phyloP scores from a whole-genome alignment of 2,113 vertebrate genomes.

The Apteryx owenii region DNA sequence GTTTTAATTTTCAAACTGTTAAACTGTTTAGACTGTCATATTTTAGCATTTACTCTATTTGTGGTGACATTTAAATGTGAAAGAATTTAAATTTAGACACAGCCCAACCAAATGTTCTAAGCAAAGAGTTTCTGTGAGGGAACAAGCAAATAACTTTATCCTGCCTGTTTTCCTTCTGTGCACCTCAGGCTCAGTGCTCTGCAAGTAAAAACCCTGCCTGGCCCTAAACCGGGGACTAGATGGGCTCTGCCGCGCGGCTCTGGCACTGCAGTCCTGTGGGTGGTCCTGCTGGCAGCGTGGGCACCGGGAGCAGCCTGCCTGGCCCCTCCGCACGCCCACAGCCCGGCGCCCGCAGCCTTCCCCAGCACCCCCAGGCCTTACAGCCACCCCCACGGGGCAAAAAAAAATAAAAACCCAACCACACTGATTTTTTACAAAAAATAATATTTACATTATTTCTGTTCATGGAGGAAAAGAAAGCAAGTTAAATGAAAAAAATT shows the following conservation, averaged over 20 bases:
- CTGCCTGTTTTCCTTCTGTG: neutral
- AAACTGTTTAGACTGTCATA: neutral
- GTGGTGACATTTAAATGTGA: slow-evolving; percentile 44
- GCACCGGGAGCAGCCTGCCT: neutral
- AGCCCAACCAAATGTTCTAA: neutral
- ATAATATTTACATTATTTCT: neutral
- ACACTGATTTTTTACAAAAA: neutral
- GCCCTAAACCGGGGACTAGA: neutral
- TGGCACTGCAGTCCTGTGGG: too few relatives aligned
- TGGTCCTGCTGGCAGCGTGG: neutral
- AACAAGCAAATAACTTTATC: neutral
- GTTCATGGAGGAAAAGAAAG: neutral
- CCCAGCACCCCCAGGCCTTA: neutral
- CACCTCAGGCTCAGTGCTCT: neutral
- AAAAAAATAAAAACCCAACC: neutral
- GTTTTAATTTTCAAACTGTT: neutral
- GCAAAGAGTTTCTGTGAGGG: neutral
- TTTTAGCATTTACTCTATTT: slow-evolving; percentile 30
- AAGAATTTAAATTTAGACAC: slow-evolving; percentile 18
- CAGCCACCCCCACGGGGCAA: neutral
- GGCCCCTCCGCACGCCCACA: neutral
- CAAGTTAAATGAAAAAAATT: neutral
- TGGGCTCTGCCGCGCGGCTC: neutral
- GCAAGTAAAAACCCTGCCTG: neutral
- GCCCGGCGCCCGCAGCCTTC: neutral